Base-by-base conservation (phyloP, 2,113 vertebrate species). In the Podiceps cristatus region DNA sequence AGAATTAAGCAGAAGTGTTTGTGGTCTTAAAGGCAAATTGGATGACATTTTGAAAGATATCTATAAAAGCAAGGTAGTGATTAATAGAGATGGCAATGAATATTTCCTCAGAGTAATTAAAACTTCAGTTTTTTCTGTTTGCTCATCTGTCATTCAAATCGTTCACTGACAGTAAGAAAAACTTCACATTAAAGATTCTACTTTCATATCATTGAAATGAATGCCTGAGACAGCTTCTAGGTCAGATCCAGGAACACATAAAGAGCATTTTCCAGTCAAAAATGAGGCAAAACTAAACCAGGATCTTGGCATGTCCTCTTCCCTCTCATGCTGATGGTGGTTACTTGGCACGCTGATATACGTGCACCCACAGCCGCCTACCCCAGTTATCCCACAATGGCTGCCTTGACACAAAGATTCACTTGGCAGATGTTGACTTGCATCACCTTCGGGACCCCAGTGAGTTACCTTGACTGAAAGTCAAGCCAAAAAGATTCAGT, bases 381-480 rank as follows among this genome's bases (percentile, higher is more conserved):
- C 58, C 59, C 86, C 50, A 67, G 71, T 62, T 82, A 20, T 1
- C 92, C 94, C 88, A 90, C 66, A 83, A 49, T 68, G 91, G 76
- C 96, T 96, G 64, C 96, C 96, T 94, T 94, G 95, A 96, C 95
- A 95, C 20, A 0, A 90, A 86, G 94, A 86, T 95, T 95, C 92
- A 95, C 91, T 95, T 95, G 90, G 96, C 94, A 97, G 88, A 73
- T 92, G 96, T 97, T 97, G 94, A 93, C 95, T 97, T 71, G 88
- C 74, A 84, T 96, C 87, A 97, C 95, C 94, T 86, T 90, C 90
- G 62, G 44, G 93, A 96, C 94, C 92, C 76, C 95, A 93, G 79
- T 71, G 82, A 97, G 94, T 95, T 95, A 89, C 96, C 96, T 95
- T 96, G 96, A 95, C 96, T 92, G 94, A 95, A 95, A 97, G 90